Evolutionary conservation across 1,140 invertebrate species (phyloP), one percentile per base, ranked within the genome.

Genomic region (Zophobas morio): DNA sequence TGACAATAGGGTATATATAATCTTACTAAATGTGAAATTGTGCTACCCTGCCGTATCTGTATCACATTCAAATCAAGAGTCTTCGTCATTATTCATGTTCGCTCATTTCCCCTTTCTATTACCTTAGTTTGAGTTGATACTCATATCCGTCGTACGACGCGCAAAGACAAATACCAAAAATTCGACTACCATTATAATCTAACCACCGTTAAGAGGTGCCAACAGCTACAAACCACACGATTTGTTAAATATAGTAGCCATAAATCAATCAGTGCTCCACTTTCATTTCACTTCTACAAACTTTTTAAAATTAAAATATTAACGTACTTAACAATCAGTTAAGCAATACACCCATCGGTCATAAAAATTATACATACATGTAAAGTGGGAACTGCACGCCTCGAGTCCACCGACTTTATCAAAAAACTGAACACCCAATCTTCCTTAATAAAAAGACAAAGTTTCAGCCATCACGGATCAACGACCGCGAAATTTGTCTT

Each of bases 51-150:
- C 2, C 60, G 42, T 66, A 66, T 66, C 60, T 66, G 37, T 42
- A 66, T 66, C 60, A 20, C 39, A 66, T 66, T 66, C 60, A 66
- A 66, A 66, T 66, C 60, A 66, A 66, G 60, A 66, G 40, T 46
- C 39, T 39, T 37, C 56, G 56, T 66, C 60, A 66, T 46, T 42
- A 66, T 66, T 66, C 37, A 42, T 66, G 60, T 66, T 66, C 39
- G 37, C 39, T 66, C 39, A 66, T 66, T 66, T 66, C 60, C 60
- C 20, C 60, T 42, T 20, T 1, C 60, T 66, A 66, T 66, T 66
- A 66, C 60, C 60, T 42, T 42, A 66, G 60, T 66, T 57, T 39
- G 34, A 60, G 56, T 35, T 66, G 39, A 47, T 36, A 20, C 57
- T 63, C 37, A 63, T 63, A 37, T 20, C 37, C 20, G 20, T 20